phyloP scores from a whole-genome alignment of 2,113 vertebrate species.

The Ornithorhynchus anatinus region DNA sequence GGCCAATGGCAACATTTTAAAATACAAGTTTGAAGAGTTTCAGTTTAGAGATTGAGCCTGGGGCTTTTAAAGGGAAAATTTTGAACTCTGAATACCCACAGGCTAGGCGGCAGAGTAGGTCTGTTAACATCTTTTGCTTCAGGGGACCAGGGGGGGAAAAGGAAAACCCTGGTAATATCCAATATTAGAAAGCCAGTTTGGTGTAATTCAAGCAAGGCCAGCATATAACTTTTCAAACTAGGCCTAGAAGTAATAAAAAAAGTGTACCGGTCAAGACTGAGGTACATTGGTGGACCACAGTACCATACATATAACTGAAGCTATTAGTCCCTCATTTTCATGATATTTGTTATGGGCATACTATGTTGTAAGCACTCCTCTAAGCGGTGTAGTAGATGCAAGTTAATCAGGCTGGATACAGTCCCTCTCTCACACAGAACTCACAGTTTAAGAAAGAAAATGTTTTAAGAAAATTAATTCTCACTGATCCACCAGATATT shows the following conservation, averaged over 20 bases:
- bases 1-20: no score
- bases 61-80: not conserved
- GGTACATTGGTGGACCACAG: not conserved
- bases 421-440: no score
- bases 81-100: conserved; percentile 2
- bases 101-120: not conserved
- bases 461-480: conserved; percentile 24
- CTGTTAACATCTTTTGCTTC: not conserved
- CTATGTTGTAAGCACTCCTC: no score
- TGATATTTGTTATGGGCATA: no score
- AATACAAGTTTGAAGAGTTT: not conserved
- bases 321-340: conserved; percentile 14
- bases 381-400: no score
- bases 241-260: conserved; percentile 13
- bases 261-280: conserved; percentile 6
- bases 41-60: not conserved
- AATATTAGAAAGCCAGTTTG: not conserved
- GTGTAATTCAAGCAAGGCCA: not conserved
- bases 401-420: no score
- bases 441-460: no score
- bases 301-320: not conserved
- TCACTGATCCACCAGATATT: not conserved
- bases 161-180: not conserved
- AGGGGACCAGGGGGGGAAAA: not conserved
- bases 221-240: conserved; percentile 21